Conservation (phyloP, 2,797 vertebrate genomes). For the Hydrolagus colliei region DNA sequence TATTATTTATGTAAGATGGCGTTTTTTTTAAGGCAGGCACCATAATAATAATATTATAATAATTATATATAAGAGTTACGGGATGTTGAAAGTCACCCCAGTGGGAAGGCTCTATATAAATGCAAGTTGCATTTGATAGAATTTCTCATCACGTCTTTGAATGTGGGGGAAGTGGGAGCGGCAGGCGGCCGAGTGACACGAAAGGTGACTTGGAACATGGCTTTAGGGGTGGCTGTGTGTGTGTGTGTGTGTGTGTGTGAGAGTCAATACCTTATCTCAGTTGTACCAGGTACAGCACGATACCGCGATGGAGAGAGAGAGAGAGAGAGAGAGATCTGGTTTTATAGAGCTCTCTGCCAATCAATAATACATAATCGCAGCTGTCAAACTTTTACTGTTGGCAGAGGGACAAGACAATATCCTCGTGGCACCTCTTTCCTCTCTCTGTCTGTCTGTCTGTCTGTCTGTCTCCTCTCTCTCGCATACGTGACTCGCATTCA, state of each 20-base stretch:
- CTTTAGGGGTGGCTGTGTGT: not conserved
- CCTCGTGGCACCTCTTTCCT: not conserved
- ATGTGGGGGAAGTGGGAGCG: not conserved
- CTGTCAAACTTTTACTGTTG: not conserved
- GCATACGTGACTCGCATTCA: too few relatives aligned
- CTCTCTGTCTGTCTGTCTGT: too few relatives aligned
- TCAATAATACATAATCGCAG: slow-evolving; percentile 8
- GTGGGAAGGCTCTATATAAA: too few relatives aligned
- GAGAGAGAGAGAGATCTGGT: not conserved
- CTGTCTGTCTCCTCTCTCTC: too few relatives aligned
- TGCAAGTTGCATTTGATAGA: not conserved
- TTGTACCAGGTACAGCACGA: not conserved
- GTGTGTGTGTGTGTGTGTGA: too few relatives aligned
- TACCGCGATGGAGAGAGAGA: not conserved
- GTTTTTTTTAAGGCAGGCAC: too few relatives aligned
- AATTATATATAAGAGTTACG: too few relatives aligned
- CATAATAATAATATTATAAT: too few relatives aligned
- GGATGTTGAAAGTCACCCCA: too few relatives aligned
- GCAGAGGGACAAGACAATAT: not conserved
- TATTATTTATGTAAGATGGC: too few relatives aligned
- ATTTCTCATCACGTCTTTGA: not conserved
- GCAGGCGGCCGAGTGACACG: too few relatives aligned
- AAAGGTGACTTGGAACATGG: not conserved
- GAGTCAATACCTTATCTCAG: not conserved
- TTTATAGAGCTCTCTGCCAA: not conserved